Conservation (phyloP, 53 echinoderm and acorn worm genomes). For the Zoroaster sp. region DNA sequence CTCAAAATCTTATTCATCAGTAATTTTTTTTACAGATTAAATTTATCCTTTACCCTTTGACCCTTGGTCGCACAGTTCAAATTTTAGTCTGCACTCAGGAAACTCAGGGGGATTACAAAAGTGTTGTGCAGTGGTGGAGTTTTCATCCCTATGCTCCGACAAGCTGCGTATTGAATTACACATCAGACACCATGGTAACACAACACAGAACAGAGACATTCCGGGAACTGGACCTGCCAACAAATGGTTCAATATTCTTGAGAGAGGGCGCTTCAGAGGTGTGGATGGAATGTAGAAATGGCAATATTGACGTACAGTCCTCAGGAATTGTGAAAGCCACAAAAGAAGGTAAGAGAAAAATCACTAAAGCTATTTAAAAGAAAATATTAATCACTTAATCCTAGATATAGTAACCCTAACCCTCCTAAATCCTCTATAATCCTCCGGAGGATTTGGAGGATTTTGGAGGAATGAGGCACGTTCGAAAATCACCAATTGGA, state of each 20-base stretch:
- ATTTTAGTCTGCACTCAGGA: constrained; percentile 14
- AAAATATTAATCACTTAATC: not conserved
- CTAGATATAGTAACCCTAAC: no score
- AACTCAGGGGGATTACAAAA: not conserved
- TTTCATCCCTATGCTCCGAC: not conserved
- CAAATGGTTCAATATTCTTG: not conserved
- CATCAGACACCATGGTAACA: not conserved
- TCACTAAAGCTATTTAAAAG: not conserved
- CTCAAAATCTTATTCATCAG: no score
- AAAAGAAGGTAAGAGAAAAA: not conserved
- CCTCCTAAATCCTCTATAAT: no score
- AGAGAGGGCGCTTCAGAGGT: not conserved
- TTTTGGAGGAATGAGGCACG: no score
- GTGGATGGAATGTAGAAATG: not conserved
- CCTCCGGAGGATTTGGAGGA: no score
- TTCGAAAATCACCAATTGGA: no score
- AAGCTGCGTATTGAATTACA: constrained; percentile 19
- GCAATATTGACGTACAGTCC: constrained; percentile 30
- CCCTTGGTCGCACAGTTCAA: constrained; percentile 42
- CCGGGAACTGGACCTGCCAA: not conserved
- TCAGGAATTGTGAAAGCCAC: constrained; percentile 10
- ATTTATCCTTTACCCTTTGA: not conserved
- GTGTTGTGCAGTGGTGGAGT: constrained; percentile 40
- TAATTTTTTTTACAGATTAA: no score
- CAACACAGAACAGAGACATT: constrained; percentile 32